These are phyloP conservation scores for Oligia latruncula DNA, from an alignment of 2,888 invertebrate genomes.

Conservation along the genomic window DNA sequence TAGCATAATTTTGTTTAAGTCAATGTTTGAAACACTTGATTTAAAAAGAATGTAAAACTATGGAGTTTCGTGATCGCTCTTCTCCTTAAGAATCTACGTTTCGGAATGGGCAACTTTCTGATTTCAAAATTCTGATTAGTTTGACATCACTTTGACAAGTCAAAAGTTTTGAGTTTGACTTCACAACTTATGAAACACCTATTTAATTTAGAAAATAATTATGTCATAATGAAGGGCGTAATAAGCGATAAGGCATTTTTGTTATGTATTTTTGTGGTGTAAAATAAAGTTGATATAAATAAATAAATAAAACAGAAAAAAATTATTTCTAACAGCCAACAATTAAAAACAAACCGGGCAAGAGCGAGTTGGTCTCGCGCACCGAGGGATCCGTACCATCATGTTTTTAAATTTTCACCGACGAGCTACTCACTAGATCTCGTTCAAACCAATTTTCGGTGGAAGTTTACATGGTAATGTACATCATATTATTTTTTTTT, in stretches of 20 bases:
- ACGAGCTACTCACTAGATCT: too few species aligned
- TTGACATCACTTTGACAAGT: neutral
- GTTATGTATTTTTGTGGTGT: neutral
- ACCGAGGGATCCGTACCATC: too few species aligned
- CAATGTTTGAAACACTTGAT: neutral
- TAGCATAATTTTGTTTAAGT: too few species aligned
- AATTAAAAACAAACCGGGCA: too few species aligned
- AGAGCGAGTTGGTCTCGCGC: too few species aligned
- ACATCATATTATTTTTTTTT: too few species aligned
- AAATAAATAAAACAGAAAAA: conserved; percentile 2
- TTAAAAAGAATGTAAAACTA: too few species aligned
- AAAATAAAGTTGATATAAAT: too few species aligned
- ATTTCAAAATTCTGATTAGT: neutral
- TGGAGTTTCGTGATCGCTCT: neutral
- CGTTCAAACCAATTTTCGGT: too few species aligned
- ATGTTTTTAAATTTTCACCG: too few species aligned
- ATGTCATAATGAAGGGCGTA: neutral
- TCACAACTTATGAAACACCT: neutral
- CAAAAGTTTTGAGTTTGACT: neutral
- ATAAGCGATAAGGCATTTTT: neutral
- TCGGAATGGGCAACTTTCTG: neutral
- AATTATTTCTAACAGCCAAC: neutral
- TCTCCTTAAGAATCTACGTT: neutral
- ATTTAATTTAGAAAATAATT: neutral
- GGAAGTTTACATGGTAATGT: too few species aligned